A percentile compares a stretch with the other conserved stretches of the same genome.
phyloP scores from a whole-genome alignment of 1,140 invertebrate species.

The Papilio aristodemus region DNA sequence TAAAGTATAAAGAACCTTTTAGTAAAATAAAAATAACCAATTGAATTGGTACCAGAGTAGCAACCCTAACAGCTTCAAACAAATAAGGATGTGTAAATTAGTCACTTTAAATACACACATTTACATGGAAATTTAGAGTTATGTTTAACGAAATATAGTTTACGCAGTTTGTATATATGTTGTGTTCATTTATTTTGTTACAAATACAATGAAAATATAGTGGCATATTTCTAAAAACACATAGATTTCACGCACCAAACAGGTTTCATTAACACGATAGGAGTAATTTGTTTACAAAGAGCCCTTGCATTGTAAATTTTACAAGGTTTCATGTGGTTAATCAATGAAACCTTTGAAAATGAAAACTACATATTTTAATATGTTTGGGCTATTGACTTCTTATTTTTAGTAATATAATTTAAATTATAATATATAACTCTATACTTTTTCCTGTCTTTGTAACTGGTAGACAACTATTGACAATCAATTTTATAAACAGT shows the following conservation, averaged over 20 bases:
- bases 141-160: not conserved
- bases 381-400: not conserved
- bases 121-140: not conserved
- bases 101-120: slow-evolving; percentile 10
- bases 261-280: slow-evolving; percentile 2
- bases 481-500: too few species aligned
- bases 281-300: not conserved
- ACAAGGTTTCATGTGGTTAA: slow-evolving; percentile 16
- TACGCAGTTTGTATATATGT: too few species aligned
- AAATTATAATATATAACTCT: too few species aligned
- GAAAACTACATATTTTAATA: not conserved
- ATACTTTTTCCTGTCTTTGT: too few species aligned
- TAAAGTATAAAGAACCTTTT: too few species aligned
- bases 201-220: too few species aligned
- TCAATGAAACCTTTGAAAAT: slow-evolving; percentile 1
- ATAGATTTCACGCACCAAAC: not conserved
- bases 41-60: not conserved
- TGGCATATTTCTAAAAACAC: not conserved
- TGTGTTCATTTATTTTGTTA: too few species aligned
- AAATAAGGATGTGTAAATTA: slow-evolving; percentile 29
- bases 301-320: not conserved
- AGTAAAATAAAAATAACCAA: not conserved
- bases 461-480: too few species aligned
- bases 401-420: too few species aligned
- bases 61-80: slow-evolving; percentile 10